Conservation (phyloP, 2,888 invertebrate species). For the Euplagia quadripunctaria region DNA sequence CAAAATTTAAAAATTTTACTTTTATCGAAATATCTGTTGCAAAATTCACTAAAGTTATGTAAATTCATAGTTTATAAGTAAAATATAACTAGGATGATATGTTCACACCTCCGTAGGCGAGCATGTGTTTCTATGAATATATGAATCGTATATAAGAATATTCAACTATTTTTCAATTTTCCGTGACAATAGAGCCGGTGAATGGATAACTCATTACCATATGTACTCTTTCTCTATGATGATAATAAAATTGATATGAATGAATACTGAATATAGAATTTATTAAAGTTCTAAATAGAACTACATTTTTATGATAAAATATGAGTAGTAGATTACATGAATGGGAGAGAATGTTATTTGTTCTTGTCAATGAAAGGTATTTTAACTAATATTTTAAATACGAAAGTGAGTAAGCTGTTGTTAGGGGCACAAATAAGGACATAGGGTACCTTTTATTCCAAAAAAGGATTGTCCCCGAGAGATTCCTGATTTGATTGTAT, state of each 20-base stretch:
- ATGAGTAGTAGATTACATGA: background rate
- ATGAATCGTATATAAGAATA: slow-evolving; percentile 74
- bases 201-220: slow-evolving; percentile 71
- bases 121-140: slow-evolving; percentile 78
- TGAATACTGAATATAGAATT: slow-evolving; percentile 28
- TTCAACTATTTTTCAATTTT: slow-evolving; percentile 84
- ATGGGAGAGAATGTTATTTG: background rate
- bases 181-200: slow-evolving; percentile 77
- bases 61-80: slow-evolving; percentile 24
- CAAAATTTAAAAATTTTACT: too few species aligned
- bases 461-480: too few species aligned
- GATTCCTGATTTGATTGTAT: too few species aligned
- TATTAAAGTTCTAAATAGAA: background rate
- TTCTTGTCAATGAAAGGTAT: too few species aligned
- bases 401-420: too few species aligned
- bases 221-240: slow-evolving; percentile 43
- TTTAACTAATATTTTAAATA: too few species aligned
- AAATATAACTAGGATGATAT: slow-evolving; percentile 51
- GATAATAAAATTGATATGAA: slow-evolving; percentile 40
- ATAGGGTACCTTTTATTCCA: too few species aligned
- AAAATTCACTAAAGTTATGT: slow-evolving; percentile 13
- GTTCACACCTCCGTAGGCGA: slow-evolving; percentile 41
- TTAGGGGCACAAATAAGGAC: too few species aligned
- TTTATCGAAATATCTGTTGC: too few species aligned
- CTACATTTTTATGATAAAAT: background rate